A percentile compares a stretch with the other conserved stretches of the same genome.
These are phyloP conservation scores for Bombyx mandarina DNA, from an alignment of 1,140 invertebrate genomes.

Conservation along the genomic window DNA sequence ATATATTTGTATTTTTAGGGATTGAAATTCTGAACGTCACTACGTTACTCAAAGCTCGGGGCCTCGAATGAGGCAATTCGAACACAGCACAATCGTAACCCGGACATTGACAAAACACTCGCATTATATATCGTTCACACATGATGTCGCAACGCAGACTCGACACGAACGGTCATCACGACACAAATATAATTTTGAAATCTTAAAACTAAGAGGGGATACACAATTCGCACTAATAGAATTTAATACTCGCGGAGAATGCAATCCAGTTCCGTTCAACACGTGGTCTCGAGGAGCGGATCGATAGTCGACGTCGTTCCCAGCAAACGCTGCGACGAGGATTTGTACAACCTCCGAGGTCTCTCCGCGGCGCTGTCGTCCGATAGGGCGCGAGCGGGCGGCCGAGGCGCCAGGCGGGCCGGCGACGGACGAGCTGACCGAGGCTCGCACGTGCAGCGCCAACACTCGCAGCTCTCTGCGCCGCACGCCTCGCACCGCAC, in stretches of 20 bases:
- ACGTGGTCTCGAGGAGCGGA: conserved; percentile 53
- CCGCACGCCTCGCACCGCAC: conserved; percentile 41
- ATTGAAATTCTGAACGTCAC: too few species aligned
- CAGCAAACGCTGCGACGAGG: conserved; percentile 33
- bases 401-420: conserved; percentile 22
- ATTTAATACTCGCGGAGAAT: conserved; percentile 45
- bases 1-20: too few species aligned
- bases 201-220: conserved; percentile 51
- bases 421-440: conserved; percentile 29
- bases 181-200: conserved; percentile 64
- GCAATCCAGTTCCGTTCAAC: conserved; percentile 20
- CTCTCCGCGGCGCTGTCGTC: conserved; percentile 31
- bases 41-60: too few species aligned
- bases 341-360: conserved; percentile 41
- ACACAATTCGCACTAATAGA: conserved; percentile 58
- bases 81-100: too few species aligned
- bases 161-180: conserved; percentile 29
- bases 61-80: too few species aligned
- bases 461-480: conserved; percentile 19
- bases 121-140: conserved; percentile 43
- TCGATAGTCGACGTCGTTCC: conserved; percentile 24
- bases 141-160: conserved; percentile 16
- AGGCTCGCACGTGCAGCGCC: conserved; percentile 17
- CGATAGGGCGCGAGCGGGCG: conserved; percentile 32
- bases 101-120: conserved; percentile 23